Evolutionary conservation across 1,140 invertebrate genomes (phyloP).

Genomic region (Zaprionus ornatus): DNA sequence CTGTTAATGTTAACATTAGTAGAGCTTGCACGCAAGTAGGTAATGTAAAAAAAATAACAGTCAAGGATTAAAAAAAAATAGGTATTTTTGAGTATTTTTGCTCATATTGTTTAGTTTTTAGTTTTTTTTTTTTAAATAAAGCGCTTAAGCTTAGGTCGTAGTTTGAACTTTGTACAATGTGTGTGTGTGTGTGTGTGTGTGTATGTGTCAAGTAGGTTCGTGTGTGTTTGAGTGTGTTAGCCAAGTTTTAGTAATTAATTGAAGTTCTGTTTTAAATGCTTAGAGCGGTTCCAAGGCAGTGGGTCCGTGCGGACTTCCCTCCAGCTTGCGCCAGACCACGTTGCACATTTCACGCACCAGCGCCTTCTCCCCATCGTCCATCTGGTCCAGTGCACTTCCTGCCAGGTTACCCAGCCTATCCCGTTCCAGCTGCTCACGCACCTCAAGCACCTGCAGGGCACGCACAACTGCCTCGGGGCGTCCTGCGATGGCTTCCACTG

Average conservation of each 20-base stretch:
- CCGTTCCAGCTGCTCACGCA: constrained; percentile 93
- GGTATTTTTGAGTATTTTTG: constrained; percentile 66
- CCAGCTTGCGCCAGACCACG: constrained; percentile 88
- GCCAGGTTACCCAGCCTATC: constrained; percentile 77
- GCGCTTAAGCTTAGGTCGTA: constrained; percentile 65
- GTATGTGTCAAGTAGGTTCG: no score
- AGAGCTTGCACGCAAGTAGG: constrained; percentile 5
- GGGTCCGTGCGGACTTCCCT: constrained; percentile 84
- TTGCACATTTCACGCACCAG: constrained; percentile 98
- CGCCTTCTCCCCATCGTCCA: constrained; percentile 96
- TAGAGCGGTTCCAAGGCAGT: constrained; percentile 72
- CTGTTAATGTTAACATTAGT: constrained; percentile 25
- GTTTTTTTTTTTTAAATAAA: constrained; percentile 49
- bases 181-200: constrained; percentile 26
- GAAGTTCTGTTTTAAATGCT: constrained; percentile 22
- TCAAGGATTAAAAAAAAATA: constrained; percentile 67
- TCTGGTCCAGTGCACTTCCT: constrained; percentile 85
- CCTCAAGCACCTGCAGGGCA: constrained; percentile 95
- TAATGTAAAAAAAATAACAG: constrained; percentile 64
- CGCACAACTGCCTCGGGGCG: constrained; percentile 95
- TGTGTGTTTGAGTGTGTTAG: constrained; percentile 62
- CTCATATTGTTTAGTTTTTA: constrained; percentile 12
- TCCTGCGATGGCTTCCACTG: constrained; percentile 84
- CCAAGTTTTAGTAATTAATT: constrained; percentile 38
- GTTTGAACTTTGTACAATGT: constrained; percentile 76